These are phyloP conservation scores for Myiagra hebetior DNA, from an alignment of 2,113 vertebrate genomes.

Conservation along the genomic window DNA sequence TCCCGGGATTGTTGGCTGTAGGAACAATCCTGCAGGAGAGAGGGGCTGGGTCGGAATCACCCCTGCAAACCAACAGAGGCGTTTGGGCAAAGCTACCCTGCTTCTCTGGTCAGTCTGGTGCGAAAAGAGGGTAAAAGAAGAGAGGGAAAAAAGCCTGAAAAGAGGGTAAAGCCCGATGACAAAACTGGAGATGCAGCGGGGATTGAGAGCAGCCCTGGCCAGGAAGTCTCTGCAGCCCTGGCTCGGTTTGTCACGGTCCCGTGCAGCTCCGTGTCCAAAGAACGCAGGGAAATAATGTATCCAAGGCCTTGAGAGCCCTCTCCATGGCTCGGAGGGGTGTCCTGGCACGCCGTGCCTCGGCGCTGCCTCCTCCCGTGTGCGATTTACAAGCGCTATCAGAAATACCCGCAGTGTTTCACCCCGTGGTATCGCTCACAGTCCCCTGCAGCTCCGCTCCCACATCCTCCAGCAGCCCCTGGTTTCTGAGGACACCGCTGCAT, in stretches of 20 bases:
- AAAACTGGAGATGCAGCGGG: neutral
- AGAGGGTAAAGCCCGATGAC: neutral
- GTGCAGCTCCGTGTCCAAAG: neutral
- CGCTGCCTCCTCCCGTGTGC: neutral
- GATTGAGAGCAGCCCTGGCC: too few species aligned
- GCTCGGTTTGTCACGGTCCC: neutral
- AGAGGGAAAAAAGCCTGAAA: too few species aligned
- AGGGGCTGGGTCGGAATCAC: neutral
- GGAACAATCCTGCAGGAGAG: neutral
- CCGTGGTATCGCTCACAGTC: neutral
- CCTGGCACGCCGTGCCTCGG: rapidly evolving
- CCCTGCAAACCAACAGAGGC: neutral
- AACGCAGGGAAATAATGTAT: neutral
- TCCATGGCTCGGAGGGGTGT: neutral
- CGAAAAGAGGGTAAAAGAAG: too few species aligned
- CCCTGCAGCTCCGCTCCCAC: neutral
- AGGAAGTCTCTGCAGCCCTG: neutral
- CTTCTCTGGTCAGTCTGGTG: neutral
- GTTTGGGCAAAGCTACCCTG: too few species aligned
- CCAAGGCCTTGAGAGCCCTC: neutral
- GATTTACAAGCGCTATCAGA: neutral
- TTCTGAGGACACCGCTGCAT: neutral
- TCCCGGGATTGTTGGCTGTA: neutral
- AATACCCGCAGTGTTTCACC: neutral
- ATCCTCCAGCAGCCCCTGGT: neutral